Evolutionary conservation across 1,140 invertebrate genomes (phyloP).

Genomic region (Yoshiicerus persimilis): DNA sequence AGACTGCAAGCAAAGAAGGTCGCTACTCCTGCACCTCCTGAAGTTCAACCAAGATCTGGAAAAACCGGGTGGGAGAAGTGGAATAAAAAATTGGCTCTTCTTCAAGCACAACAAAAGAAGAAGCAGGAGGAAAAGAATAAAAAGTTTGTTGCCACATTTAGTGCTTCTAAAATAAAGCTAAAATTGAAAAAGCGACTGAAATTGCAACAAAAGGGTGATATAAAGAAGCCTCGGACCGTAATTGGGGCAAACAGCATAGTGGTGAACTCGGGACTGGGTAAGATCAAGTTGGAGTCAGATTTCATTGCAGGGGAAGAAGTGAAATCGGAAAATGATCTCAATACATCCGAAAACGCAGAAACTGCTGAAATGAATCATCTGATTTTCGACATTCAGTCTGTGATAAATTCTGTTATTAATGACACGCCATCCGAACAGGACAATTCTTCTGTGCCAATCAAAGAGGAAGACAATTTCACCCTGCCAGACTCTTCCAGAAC

Average conservation of each 20-base stretch:
- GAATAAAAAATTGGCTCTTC: neutral
- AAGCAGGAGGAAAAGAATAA: neutral
- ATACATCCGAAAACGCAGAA: neutral
- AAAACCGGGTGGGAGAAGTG: neutral
- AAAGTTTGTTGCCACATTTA: neutral
- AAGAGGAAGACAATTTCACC: neutral
- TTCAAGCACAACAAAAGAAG: neutral
- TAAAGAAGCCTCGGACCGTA: neutral
- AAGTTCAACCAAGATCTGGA: neutral
- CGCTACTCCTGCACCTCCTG: neutral
- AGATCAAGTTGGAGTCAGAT: constrained; percentile 33
- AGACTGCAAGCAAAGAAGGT: neutral
- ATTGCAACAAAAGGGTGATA: neutral
- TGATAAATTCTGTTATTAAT: neutral
- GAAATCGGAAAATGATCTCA: neutral
- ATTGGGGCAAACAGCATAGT: neutral
- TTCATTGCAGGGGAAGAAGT: neutral
- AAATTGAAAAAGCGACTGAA: neutral
- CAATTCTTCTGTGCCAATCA: neutral
- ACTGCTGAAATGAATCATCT: neutral
- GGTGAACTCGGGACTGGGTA: constrained; percentile 1
- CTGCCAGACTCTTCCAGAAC: neutral
- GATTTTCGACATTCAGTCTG: neutral
- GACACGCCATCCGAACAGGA: neutral
- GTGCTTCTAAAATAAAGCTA: neutral